Base-by-base conservation (phyloP, 2,113 vertebrate genomes). In the Halcyon senegalensis region DNA sequence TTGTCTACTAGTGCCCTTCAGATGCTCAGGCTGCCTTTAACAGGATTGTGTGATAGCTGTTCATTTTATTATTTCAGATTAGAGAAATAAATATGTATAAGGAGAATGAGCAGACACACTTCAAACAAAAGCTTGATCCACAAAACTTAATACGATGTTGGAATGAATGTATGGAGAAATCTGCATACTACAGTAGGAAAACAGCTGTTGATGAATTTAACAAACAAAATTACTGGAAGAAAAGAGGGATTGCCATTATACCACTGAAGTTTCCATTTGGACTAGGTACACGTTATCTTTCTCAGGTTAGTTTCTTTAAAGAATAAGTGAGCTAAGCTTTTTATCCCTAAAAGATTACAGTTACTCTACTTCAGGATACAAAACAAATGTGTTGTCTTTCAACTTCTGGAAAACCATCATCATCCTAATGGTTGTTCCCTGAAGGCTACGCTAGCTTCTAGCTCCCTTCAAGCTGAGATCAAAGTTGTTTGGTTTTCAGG, bases 191-290 rank as follows among this genome's bases (percentile, higher is more conserved):
- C 30, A 66, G 62, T 48, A 97, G 98, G 63, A 98, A 96, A 90
- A 20, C 3, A 9, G 95, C 96, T 30, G 53, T 98, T 4, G 79
- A 90, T 16, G 97, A 96, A 77, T 99, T 99, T 89, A 99, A 99
- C 90, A 96, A 95, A 39, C 96, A 98, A 90, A 99, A 98, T 96
- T 98, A 95, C 88, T 99, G 98, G 98, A 99, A 98, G 97, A 99
- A 99, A 95, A 99, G 97, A 60, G 99, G 99, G 6, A 90, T 99
- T 83, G 94, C 98, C 46, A 73, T 99, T 59, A 88, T 99, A 35
- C 99, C 99, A 59, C 86, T 99, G 58, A 99, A 99, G 95, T 99
- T 87, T 46, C 98, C 99, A 4, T 84, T 99, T 13, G 98, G 98
- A 11, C 50, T 99, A 8, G 11, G 58, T 6, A 92, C 96, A 5